A percentile compares a stretch with the other conserved stretches of the same genome.
These are phyloP conservation scores for Nezara viridula DNA, from an alignment of 2,888 invertebrate species.

Conservation along the genomic window DNA sequence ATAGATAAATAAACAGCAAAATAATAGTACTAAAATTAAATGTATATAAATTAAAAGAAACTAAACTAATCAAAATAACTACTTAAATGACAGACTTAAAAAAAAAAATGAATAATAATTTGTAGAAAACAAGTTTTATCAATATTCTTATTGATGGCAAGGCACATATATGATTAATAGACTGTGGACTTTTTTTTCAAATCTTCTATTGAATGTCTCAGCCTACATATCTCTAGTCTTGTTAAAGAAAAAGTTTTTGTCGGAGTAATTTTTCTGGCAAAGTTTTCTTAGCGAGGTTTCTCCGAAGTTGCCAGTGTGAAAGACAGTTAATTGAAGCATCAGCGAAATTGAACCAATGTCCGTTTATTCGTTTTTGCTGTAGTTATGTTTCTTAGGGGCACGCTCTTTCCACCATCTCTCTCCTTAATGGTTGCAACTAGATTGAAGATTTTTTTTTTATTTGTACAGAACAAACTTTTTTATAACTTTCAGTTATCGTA, in stretches of 20 bases:
- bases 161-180: too few species aligned
- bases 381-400: background rate
- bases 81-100: too few species aligned
- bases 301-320: background rate
- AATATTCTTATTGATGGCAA: too few species aligned
- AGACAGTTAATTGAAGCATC: conserved; percentile 40
- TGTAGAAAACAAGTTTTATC: too few species aligned
- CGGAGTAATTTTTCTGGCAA: background rate
- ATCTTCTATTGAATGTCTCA: too few species aligned
- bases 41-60: too few species aligned
- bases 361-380: conserved; percentile 4
- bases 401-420: background rate
- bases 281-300: background rate
- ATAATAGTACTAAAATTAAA: too few species aligned
- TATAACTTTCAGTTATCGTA: background rate
- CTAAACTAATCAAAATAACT: too few species aligned
- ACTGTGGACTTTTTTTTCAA: too few species aligned
- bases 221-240: too few species aligned
- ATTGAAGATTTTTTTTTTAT: background rate
- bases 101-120: too few species aligned
- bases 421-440: background rate
- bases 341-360: conserved; percentile 18
- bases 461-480: background rate
- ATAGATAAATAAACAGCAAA: too few species aligned
- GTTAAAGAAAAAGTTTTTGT: background rate